A percentile compares a stretch with the other conserved stretches of the same genome.
These are phyloP conservation scores for Plagodis dolabraria DNA, from an alignment of 2,888 invertebrate genomes.

Conservation along the genomic window DNA sequence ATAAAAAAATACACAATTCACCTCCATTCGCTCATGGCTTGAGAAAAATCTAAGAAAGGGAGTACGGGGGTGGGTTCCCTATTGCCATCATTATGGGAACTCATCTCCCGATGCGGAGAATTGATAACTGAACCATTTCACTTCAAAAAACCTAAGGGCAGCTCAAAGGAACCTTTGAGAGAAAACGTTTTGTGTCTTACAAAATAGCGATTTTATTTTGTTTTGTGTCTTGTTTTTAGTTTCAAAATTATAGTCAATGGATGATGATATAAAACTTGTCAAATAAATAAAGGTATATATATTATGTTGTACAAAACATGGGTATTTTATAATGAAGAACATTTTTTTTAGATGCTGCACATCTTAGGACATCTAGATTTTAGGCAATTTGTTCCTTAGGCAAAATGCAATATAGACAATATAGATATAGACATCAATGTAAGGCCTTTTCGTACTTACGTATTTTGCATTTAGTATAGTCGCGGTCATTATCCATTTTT, in stretches of 20 bases:
- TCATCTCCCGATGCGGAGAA: conserved; percentile 75
- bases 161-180: conserved; percentile 37
- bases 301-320: too few relatives aligned
- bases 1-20: neutral
- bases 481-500: too few relatives aligned
- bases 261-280: too few relatives aligned
- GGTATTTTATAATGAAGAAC: too few relatives aligned
- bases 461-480: too few relatives aligned
- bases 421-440: too few relatives aligned
- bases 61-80: conserved; percentile 51
- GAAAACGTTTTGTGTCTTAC: conserved; percentile 17
- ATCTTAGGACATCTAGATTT: too few relatives aligned
- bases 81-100: conserved; percentile 80
- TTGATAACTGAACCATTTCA: conserved; percentile 75
- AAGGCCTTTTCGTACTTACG: too few relatives aligned
- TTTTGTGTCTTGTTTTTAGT: conserved; percentile 7
- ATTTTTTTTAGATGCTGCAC: too few relatives aligned
- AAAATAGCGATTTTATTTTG: conserved; percentile 28
- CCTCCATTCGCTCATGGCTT: conserved; percentile 37
- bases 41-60: conserved; percentile 39
- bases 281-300: too few relatives aligned
- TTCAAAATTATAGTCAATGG: neutral
- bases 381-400: too few relatives aligned
- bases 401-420: too few relatives aligned
- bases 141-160: conserved; percentile 52